These are phyloP conservation scores for Sebastes iracundus DNA, from an alignment of 2,797 vertebrate genomes.

Conservation along the genomic window DNA sequence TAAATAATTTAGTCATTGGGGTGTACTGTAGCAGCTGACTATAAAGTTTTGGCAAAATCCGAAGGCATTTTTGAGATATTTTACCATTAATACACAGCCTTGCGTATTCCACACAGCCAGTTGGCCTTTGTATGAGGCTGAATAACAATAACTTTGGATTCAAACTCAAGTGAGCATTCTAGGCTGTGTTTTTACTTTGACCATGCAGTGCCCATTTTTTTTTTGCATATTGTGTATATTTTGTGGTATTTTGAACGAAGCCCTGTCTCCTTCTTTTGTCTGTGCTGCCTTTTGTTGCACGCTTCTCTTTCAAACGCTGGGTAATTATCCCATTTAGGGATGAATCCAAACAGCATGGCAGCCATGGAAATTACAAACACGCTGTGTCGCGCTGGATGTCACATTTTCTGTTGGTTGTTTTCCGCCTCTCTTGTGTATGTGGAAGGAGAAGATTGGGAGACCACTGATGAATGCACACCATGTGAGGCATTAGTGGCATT, in stretches of 20 bases:
- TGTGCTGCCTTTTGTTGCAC: constrained; percentile 35
- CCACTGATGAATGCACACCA: constrained; percentile 9
- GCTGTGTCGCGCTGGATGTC: constrained; percentile 42
- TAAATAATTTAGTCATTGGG: background rate
- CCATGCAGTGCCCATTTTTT: background rate
- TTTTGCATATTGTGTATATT: constrained; percentile 10
- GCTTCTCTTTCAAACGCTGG: constrained; percentile 28
- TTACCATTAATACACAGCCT: background rate
- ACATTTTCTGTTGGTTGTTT: constrained; percentile 29
- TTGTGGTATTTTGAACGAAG: constrained; percentile 19
- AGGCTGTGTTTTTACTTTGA: background rate
- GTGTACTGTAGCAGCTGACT: background rate
- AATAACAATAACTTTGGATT: background rate
- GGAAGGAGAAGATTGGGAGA: constrained; percentile 4
- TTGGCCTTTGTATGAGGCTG: background rate
- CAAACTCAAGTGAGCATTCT: background rate
- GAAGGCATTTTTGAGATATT: background rate
- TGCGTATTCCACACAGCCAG: background rate
- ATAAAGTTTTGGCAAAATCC: background rate
- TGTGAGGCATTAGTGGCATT: constrained; percentile 2
- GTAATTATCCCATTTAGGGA: constrained; percentile 67
- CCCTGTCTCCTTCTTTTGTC: constrained; percentile 10
- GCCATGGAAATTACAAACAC: constrained; percentile 44
- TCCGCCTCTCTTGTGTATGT: constrained; percentile 10
- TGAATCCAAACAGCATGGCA: constrained; percentile 56